Conservation (phyloP, 2,113 vertebrate species). For the Tor tambroides region DNA sequence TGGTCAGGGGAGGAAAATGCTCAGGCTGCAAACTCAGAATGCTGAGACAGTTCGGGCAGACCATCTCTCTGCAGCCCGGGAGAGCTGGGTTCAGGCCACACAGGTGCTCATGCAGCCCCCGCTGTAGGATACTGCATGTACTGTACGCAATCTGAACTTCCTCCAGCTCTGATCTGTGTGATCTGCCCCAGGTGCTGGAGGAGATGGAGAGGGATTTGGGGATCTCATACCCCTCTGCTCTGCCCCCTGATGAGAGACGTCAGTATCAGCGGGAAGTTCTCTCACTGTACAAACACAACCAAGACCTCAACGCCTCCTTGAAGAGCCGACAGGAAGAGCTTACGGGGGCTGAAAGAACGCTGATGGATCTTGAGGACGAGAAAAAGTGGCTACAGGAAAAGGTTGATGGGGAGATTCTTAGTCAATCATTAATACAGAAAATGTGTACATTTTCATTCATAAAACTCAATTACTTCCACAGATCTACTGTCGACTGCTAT, state of each 20-base stretch:
- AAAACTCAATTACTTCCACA: background rate
- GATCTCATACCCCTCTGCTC: constrained; percentile 65
- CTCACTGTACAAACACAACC: constrained; percentile 69
- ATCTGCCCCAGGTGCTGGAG: constrained; percentile 73
- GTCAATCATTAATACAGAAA: background rate
- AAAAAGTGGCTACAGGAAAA: constrained; percentile 74
- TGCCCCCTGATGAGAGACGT: constrained; percentile 59
- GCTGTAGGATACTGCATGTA: background rate
- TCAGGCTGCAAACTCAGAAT: constrained; percentile 59
- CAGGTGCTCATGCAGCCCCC: constrained; percentile 65
- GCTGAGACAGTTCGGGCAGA: constrained; percentile 57
- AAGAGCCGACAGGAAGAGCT: constrained; percentile 74
- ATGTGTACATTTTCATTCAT: background rate
- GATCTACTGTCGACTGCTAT: background rate
- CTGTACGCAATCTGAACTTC: background rate
- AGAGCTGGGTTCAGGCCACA: constrained; percentile 67
- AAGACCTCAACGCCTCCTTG: constrained; percentile 64
- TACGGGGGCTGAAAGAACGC: constrained; percentile 50
- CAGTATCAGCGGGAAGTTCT: constrained; percentile 62
- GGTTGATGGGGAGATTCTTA: constrained; percentile 61
- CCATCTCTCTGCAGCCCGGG: constrained; percentile 68
- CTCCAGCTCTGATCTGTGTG: background rate
- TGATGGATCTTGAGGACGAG: constrained; percentile 73
- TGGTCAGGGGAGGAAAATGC: constrained; percentile 73
- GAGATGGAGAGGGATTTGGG: constrained; percentile 77